phyloP scores from a whole-genome alignment of 2,113 vertebrate species.

The Hemiscyllium ocellatum region DNA sequence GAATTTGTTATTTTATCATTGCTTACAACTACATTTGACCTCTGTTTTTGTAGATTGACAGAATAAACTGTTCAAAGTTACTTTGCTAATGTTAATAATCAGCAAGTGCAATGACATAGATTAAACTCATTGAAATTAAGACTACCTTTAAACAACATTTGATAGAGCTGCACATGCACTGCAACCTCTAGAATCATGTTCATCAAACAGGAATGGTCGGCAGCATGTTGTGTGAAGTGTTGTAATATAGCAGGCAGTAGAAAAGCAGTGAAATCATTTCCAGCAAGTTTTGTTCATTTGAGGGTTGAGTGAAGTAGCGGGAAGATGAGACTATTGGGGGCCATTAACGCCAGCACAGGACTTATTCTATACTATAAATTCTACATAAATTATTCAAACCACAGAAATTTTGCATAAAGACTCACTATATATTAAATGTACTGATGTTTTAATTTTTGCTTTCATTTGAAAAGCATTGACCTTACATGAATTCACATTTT shows the following conservation, averaged over 20 bases:
- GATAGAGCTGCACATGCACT: not conserved
- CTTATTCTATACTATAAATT: not conserved
- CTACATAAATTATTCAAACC: not conserved
- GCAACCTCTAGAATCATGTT: not conserved
- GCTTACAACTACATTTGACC: too few species aligned
- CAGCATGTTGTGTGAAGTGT: not conserved
- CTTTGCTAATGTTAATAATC: not conserved
- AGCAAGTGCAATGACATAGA: not conserved
- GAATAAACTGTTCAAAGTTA: not conserved
- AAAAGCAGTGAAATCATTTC: not conserved
- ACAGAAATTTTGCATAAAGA: not conserved
- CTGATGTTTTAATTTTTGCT: not conserved
- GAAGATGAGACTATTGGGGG: not conserved
- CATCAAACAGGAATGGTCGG: not conserved
- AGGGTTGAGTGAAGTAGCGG: not conserved
- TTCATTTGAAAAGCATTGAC: not conserved
- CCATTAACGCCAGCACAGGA: not conserved
- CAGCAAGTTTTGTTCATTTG: not conserved
- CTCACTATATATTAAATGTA: not conserved
- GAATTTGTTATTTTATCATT: not conserved
- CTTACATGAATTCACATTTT: not conserved
- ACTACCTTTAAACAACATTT: not conserved
- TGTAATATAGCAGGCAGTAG: not conserved
- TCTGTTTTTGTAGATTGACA: not conserved
- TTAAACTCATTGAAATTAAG: not conserved